Evolutionary conservation across 2,797 vertebrate species (phyloP).

Genomic region (Xiphophorus birchmanni): DNA sequence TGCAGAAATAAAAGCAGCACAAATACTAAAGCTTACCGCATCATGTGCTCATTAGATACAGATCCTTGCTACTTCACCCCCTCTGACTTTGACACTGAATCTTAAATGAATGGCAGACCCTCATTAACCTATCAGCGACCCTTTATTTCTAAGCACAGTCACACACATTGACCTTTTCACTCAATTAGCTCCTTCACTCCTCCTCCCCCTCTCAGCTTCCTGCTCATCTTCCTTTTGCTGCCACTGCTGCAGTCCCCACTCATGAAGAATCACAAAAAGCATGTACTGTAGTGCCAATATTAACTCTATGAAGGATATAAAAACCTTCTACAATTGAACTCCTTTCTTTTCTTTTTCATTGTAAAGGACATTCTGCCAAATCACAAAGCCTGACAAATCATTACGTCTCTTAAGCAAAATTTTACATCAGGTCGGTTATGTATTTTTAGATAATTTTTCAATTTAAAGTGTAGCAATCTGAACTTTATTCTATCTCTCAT

Average conservation of each 20-base stretch:
- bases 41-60: not conserved
- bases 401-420: not conserved
- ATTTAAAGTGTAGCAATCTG: conserved; percentile 30
- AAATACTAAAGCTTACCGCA: not conserved
- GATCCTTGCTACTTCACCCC: not conserved
- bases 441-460: conserved; percentile 10
- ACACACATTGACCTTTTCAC: conserved; percentile 50
- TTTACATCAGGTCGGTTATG: not conserved
- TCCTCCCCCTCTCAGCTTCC: conserved; percentile 22
- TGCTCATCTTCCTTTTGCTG: conserved; percentile 38
- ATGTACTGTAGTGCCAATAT: conserved; percentile 33
- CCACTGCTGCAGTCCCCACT: conserved; percentile 7
- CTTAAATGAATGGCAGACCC: conserved; percentile 2
- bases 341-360: not conserved
- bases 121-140: conserved; percentile 30
- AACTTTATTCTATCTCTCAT: not conserved
- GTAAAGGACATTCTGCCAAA: not conserved
- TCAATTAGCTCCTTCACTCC: conserved; percentile 27
- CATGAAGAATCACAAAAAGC: conserved; percentile 7
- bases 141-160: conserved; percentile 33
- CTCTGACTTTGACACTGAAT: conserved; percentile 9
- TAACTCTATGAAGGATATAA: conserved; percentile 16
- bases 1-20: not conserved
- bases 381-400: not conserved
- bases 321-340: conserved; percentile 11